Conservation (phyloP, 2,113 vertebrate species). For the Psammodynastes pulverulentus region DNA sequence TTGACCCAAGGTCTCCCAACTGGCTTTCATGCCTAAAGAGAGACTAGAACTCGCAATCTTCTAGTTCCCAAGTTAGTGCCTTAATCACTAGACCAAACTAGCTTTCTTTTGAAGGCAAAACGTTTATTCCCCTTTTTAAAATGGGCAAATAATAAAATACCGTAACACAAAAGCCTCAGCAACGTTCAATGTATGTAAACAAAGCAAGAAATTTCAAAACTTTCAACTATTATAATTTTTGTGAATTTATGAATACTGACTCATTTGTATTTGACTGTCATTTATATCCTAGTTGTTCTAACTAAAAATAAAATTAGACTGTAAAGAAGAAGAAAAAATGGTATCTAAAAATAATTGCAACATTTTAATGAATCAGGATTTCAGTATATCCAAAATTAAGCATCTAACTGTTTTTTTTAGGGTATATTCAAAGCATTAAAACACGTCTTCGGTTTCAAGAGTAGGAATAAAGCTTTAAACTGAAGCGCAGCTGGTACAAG, state of each 20-base stretch:
- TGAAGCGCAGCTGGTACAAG: background rate
- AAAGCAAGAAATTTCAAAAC: background rate
- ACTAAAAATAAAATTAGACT: background rate
- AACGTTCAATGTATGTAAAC: background rate
- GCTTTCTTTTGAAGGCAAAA: background rate
- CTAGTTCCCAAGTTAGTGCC: background rate
- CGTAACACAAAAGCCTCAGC: no score
- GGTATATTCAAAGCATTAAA: background rate
- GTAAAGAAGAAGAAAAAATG: background rate
- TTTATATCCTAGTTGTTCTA: background rate
- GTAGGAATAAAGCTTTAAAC: background rate
- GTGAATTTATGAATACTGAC: background rate
- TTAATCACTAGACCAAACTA: background rate
- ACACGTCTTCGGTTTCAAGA: background rate
- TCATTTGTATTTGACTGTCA: background rate
- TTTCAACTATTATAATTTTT: background rate
- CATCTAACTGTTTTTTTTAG: background rate
- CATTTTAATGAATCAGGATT: background rate
- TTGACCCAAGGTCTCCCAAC: background rate
- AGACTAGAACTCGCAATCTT: background rate
- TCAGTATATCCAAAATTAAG: background rate
- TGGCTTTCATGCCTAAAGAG: background rate
- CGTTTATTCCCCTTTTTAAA: background rate
- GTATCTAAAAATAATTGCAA: background rate
- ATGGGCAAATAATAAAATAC: background rate